Percentiles rank a stretch among this genome's conserved stretches.
phyloP scores from a whole-genome alignment of 2,797 vertebrate genomes.

The Distichodus sexfasciatus region DNA sequence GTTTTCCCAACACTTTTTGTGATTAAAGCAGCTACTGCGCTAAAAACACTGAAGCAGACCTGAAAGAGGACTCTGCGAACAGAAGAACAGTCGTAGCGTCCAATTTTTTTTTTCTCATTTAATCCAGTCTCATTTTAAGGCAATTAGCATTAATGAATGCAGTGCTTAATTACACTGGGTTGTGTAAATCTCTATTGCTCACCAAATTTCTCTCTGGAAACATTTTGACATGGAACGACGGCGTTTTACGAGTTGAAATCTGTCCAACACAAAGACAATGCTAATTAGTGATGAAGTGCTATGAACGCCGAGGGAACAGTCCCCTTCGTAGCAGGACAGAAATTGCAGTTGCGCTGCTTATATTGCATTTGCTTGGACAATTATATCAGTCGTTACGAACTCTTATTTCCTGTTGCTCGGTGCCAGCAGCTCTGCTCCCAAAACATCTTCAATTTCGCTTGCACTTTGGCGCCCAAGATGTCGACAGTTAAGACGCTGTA shows the following conservation, averaged over 20 bases:
- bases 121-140: no score
- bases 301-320: slow-evolving; percentile 49
- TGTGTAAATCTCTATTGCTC: slow-evolving; percentile 74
- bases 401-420: neutral
- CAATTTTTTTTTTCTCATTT: slow-evolving; percentile 62
- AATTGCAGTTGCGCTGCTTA: slow-evolving; percentile 48
- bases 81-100: slow-evolving; percentile 35
- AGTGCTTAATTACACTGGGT: slow-evolving; percentile 77
- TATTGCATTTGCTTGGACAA: slow-evolving; percentile 27
- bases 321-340: slow-evolving; percentile 38
- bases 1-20: no score
- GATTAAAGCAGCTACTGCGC: slow-evolving; percentile 25
- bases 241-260: slow-evolving; percentile 76
- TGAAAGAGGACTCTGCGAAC: slow-evolving; percentile 16
- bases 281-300: slow-evolving; percentile 71
- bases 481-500: slow-evolving; percentile 17
- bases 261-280: slow-evolving; percentile 74
- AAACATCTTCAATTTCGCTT: slow-evolving; percentile 5
- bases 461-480: slow-evolving; percentile 3
- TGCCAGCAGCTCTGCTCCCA: neutral
- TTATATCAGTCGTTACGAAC: slow-evolving; percentile 14
- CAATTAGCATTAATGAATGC: slow-evolving; percentile 78
- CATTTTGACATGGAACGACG: slow-evolving; percentile 74
- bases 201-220: slow-evolving; percentile 72
- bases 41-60: slow-evolving; percentile 27